Conservation (phyloP, 1,140 invertebrate genomes). For the Wasmannia auropunctata region DNA sequence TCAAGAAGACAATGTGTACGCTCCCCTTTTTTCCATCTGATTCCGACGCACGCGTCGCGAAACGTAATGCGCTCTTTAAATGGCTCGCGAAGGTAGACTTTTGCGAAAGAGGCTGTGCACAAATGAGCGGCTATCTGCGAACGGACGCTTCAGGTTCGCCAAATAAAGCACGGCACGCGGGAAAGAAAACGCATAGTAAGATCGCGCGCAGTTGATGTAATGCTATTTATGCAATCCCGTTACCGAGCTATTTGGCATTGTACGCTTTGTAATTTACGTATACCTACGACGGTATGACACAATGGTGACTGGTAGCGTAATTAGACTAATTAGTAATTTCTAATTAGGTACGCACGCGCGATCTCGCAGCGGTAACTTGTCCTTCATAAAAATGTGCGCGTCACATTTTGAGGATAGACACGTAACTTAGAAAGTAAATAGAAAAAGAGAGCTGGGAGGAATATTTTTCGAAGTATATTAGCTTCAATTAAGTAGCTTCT, state of each 20-base stretch:
- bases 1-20: neutral
- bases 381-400: neutral
- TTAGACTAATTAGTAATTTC: constrained; percentile 18
- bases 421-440: neutral
- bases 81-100: constrained; percentile 12
- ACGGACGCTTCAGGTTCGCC: constrained; percentile 4
- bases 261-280: neutral
- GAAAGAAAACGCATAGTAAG: constrained; percentile 13
- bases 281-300: neutral
- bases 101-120: constrained; percentile 5
- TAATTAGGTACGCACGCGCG: neutral
- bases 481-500: neutral
- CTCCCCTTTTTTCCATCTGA: neutral
- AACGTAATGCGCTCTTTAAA: constrained; percentile 41
- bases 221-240: neutral
- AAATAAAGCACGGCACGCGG: constrained; percentile 30
- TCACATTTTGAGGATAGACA: neutral
- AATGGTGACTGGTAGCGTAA: neutral
- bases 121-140: neutral
- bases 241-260: constrained; percentile 25
- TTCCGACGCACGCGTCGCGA: constrained; percentile 1
- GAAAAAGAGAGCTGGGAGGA: neutral
- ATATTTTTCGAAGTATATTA: neutral
- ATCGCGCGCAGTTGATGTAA: constrained; percentile 13
- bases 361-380: neutral